Evolutionary conservation across 1,140 invertebrate genomes (phyloP).

Genomic region (Proales similis): DNA sequence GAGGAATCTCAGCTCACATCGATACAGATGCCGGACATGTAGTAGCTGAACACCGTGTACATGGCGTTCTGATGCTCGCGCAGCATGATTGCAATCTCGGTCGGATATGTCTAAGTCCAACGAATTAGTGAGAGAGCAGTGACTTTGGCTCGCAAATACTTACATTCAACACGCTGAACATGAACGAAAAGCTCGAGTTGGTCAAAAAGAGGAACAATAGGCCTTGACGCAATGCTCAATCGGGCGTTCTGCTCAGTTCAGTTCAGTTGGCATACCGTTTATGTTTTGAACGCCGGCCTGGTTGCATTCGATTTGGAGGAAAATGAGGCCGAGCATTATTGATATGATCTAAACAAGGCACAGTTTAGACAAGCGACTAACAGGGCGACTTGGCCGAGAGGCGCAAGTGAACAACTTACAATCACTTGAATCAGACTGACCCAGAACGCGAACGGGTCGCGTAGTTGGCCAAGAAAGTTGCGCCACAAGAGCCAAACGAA

Average conservation of each 20-base stretch:
- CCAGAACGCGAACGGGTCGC: conserved; percentile 14
- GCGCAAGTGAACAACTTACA: background rate
- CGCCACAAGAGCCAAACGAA: conserved; percentile 36
- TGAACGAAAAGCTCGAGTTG: conserved; percentile 61
- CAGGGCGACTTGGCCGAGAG: background rate
- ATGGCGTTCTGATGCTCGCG: conserved; percentile 20
- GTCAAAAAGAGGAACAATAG: conserved; percentile 72
- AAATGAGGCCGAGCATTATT: conserved; percentile 28
- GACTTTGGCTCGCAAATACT: background rate
- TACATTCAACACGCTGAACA: conserved; percentile 38
- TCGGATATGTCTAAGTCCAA: background rate
- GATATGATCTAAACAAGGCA: conserved; percentile 4
- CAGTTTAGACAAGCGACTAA: conserved; percentile 1
- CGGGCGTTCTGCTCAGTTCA: background rate
- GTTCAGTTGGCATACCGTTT: conserved; percentile 1
- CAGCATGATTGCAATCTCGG: conserved; percentile 15
- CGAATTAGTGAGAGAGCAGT: background rate
- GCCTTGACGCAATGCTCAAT: background rate
- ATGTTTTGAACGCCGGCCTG: conserved; percentile 37
- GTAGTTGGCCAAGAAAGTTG: conserved; percentile 5
- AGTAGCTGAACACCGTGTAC: conserved; percentile 16
- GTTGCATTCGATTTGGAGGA: conserved; percentile 4
- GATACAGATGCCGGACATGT: conserved; percentile 1
- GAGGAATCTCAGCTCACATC: conserved; percentile 4
- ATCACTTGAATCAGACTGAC: conserved; percentile 23